Evolutionary conservation across 37 sponge, comb jelly and placozoan genomes (phyloP).

Genomic region (Chondrilla cf. caribensis): DNA sequence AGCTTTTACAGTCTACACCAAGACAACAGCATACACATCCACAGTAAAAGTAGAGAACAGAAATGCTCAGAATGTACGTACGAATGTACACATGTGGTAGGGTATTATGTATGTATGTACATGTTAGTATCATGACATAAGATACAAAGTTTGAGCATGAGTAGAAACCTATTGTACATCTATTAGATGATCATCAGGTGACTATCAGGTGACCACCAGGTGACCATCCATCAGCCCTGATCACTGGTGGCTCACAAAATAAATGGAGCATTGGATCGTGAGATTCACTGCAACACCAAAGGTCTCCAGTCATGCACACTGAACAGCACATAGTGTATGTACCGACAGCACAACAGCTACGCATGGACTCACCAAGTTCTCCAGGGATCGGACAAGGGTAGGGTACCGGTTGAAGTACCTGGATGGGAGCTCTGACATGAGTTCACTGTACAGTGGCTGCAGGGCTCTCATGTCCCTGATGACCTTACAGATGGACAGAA

Average conservation of each 20-base stretch:
- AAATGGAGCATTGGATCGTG: too few species aligned
- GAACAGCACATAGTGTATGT: too few species aligned
- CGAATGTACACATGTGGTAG: not conserved
- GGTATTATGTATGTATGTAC: slow-evolving; percentile 6
- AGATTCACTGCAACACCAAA: too few species aligned
- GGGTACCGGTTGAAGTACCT: slow-evolving; percentile 32
- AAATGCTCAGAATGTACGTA: too few species aligned
- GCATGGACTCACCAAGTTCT: slow-evolving; percentile 26
- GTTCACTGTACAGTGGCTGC: slow-evolving; percentile 51
- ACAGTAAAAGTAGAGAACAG: not conserved
- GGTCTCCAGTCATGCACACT: too few species aligned
- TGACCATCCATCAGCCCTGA: too few species aligned
- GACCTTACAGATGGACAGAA: slow-evolving; percentile 57
- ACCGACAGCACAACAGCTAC: too few species aligned
- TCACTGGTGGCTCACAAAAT: too few species aligned
- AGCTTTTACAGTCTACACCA: not conserved
- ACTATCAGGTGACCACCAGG: too few species aligned
- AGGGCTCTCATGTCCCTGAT: slow-evolving; percentile 44
- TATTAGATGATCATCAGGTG: too few species aligned
- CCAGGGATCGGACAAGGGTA: slow-evolving; percentile 37
- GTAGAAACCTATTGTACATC: too few species aligned
- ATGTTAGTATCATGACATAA: not conserved
- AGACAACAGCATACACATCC: not conserved
- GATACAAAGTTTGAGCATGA: too few species aligned
- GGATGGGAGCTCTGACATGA: slow-evolving; percentile 35